Evolutionary conservation across 2,888 invertebrate genomes (phyloP), one percentile per base, ranked within the genome.

Genomic region (Celastrina argiolus): DNA sequence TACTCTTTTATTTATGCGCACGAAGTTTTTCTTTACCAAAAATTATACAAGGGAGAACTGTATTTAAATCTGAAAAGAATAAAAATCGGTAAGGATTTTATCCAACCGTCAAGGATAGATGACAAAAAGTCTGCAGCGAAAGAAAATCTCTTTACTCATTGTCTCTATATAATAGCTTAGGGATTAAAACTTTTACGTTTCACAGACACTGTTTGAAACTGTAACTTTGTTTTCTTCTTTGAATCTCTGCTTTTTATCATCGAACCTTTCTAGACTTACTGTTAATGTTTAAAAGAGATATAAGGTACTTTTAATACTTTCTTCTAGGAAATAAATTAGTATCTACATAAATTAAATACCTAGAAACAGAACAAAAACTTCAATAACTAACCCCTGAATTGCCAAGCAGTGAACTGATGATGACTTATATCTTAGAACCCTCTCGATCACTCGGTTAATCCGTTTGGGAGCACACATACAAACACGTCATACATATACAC

Each of bases 131-230:
- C 26, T 26, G 41, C 41, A n/a, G 10, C 16, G n/a, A 45, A 28
- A 42, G 28, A 42, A 63, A 63, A 45, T 63, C 42, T 42, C 42
- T 28, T 63, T 63, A 42, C 16, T 45, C 63, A 45, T 63, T 63
- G 61, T 61, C 61, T 61, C 61, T 39, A 18, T 39, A 61, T 36
- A 61, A 61, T 61, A 36, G 36, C 61, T 22, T 14, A 36, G 61
- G 61, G 61, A 61, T 61, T 61, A 61, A 61, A 61, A 61, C 61
- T 61, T 61, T 61, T 18, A 36, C 61, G 18, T 61, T 39, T 61
- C 36, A 36, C 61, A 36, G 61, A 61, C 39, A 61, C 61, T 39
- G 18, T 61, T 36, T 61, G 39, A 61, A 61, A 61, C 61, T 61
- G 39, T 51, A 61, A 61, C 61, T 61, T 61, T 61, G 61, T 61